Conservation (phyloP, 2,888 invertebrate genomes). For the Athrips mouffetella region DNA sequence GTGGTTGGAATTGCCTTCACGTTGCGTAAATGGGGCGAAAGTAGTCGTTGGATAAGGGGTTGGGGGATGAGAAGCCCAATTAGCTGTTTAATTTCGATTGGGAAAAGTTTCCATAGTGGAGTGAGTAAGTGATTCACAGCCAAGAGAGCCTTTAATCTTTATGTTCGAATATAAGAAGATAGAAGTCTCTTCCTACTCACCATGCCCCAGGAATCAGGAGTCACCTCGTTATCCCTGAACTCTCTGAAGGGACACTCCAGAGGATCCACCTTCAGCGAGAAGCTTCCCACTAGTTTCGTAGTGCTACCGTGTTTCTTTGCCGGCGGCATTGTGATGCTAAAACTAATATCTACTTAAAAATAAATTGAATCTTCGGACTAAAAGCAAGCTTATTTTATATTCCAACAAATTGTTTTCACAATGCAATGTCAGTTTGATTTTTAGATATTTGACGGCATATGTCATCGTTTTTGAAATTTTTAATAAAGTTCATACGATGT, state of each 20-base stretch:
- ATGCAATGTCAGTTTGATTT: too few species aligned
- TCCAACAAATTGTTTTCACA: too few species aligned
- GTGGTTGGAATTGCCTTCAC: constrained; percentile 18
- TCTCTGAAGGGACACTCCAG: constrained; percentile 65
- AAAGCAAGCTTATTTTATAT: too few species aligned
- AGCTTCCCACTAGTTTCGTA: not conserved
- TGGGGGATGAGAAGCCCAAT: constrained; percentile 56
- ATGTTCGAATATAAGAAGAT: too few species aligned
- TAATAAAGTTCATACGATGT: too few species aligned
- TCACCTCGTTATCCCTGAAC: constrained; percentile 57
- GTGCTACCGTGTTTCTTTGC: not conserved
- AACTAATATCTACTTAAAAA: not conserved
- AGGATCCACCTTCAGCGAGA: constrained; percentile 34
- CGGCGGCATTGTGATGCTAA: not conserved
- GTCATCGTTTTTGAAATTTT: too few species aligned
- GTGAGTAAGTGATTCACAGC: constrained; percentile 55
- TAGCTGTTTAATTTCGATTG: constrained; percentile 65
- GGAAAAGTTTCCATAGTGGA: constrained; percentile 46
- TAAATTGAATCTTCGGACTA: too few species aligned
- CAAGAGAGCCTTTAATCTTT: constrained; percentile 41
- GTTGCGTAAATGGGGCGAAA: constrained; percentile 25
- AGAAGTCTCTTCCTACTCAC: constrained; percentile 34
- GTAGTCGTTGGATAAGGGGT: constrained; percentile 52
- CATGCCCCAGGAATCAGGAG: constrained; percentile 60
- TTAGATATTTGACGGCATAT: too few species aligned